Percentiles rank a stretch among this genome's conserved stretches.
These are phyloP conservation scores for Rhinolophus sinicus DNA, from an alignment of 2,113 vertebrate species.

Conservation along the genomic window DNA sequence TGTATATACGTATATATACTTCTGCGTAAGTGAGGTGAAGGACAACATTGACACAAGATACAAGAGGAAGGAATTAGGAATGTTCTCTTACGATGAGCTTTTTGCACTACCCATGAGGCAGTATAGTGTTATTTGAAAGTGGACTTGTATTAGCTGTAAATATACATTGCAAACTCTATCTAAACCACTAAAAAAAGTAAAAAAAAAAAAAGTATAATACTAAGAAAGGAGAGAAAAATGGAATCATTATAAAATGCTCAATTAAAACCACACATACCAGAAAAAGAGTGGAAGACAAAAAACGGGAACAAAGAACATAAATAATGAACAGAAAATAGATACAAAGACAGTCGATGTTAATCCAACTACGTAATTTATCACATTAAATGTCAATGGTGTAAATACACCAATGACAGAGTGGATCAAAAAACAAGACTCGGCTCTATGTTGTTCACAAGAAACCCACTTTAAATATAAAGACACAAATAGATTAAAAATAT, in stretches of 20 bases:
- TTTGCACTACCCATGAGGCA: background rate
- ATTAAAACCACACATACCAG: background rate
- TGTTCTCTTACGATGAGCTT: background rate
- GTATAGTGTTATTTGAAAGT: background rate
- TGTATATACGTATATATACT: background rate
- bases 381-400: background rate
- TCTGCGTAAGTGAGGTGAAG: background rate
- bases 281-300: background rate
- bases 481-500: background rate
- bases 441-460: background rate
- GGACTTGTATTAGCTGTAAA: background rate
- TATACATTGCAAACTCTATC: background rate
- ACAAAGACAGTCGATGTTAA: background rate
- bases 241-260: background rate
- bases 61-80: background rate
- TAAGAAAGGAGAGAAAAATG: constrained; percentile 18
- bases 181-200: background rate
- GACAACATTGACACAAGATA: background rate
- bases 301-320: background rate
- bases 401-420: background rate
- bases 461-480: background rate
- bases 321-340: background rate
- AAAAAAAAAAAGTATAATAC: background rate
- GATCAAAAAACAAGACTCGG: background rate
- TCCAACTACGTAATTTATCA: background rate